Conservation (phyloP, 2,888 invertebrate genomes). For the Capitulum mitella region DNA sequence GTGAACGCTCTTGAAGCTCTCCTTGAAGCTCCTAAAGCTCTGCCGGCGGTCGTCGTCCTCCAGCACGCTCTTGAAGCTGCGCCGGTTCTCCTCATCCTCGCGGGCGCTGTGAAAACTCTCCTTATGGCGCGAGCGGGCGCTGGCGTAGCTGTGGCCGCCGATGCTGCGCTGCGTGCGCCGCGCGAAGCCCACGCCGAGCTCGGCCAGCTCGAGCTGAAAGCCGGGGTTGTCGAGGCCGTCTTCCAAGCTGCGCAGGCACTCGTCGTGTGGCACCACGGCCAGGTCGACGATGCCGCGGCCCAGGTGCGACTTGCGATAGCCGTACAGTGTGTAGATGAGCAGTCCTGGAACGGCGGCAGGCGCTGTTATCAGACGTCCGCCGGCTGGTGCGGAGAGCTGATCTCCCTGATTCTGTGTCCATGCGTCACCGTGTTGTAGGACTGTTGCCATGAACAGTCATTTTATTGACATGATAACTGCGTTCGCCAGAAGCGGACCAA, state of each 20-base stretch:
- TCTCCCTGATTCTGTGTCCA: too few species aligned
- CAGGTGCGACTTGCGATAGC: background rate
- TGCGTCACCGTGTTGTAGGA: too few species aligned
- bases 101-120: background rate
- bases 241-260: slow-evolving; percentile 4
- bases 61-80: background rate
- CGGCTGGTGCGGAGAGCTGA: too few species aligned
- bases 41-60: background rate
- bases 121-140: background rate
- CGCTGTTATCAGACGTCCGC: too few species aligned
- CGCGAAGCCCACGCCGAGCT: background rate
- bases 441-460: too few species aligned
- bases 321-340: background rate
- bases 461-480: too few species aligned
- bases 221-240: background rate
- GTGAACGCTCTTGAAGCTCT: too few species aligned
- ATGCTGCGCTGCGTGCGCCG: background rate
- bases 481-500: too few species aligned
- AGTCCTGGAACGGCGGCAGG: background rate
- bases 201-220: slow-evolving; percentile 1
- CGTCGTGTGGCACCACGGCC: background rate
- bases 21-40: background rate
- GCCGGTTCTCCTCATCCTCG: background rate
- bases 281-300: slow-evolving; percentile 14
- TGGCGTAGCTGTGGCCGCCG: slow-evolving; percentile 11